A percentile compares a stretch with the other conserved stretches of the same genome.
These are phyloP conservation scores for Furnarius figulus DNA, from an alignment of 2,113 vertebrate genomes.

Conservation along the genomic window DNA sequence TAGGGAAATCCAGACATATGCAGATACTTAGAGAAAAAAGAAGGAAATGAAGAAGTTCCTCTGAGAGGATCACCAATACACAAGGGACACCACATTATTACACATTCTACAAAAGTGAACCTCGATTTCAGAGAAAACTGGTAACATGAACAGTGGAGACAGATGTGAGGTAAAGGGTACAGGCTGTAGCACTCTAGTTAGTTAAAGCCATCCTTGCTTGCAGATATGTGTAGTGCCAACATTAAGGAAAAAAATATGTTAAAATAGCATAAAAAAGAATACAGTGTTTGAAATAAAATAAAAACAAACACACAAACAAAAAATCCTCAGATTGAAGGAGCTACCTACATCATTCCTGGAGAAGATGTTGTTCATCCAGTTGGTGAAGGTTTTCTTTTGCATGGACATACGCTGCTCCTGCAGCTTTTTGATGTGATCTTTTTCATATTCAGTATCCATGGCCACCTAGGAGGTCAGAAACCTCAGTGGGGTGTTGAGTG, in stretches of 20 bases:
- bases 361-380: conserved; percentile 92
- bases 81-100: background rate
- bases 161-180: background rate
- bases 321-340: background rate
- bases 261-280: background rate
- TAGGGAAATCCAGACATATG: background rate
- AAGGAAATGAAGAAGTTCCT: background rate
- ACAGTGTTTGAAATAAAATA: background rate
- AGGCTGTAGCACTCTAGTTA: background rate
- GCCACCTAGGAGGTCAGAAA: background rate
- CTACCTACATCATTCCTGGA: conserved; percentile 75
- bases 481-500: background rate
- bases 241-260: background rate
- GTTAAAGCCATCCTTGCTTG: background rate
- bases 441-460: conserved; percentile 81
- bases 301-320: background rate
- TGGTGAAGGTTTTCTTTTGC: conserved; percentile 94
- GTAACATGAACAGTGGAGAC: background rate
- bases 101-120: background rate
- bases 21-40: background rate
- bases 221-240: background rate
- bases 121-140: background rate
- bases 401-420: conserved; percentile 85
- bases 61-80: background rate
- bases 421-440: conserved; percentile 82